phyloP scores from a whole-genome alignment of 2,113 vertebrate species.

The Paracanthobrama guichenoti region DNA sequence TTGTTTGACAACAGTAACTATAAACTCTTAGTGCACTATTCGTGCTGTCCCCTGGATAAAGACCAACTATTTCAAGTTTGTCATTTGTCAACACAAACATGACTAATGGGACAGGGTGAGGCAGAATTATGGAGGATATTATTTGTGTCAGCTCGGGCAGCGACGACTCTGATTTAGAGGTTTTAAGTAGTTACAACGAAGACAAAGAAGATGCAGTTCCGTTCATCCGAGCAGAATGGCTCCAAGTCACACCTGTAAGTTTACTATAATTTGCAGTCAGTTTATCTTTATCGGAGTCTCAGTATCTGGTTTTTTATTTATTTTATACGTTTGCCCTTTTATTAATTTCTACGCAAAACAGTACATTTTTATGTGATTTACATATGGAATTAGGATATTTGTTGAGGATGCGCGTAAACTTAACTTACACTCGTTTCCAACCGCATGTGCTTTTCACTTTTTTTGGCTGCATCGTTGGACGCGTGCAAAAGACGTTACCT shows the following conservation, averaged over 20 bases:
- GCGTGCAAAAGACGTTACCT: not conserved
- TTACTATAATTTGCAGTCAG: not conserved
- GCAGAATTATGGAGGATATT: constrained; percentile 52
- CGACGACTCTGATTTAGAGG: constrained; percentile 58
- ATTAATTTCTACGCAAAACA: not conserved
- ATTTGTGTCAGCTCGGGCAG: constrained; percentile 59
- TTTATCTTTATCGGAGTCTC: not conserved
- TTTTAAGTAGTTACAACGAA: constrained; percentile 50
- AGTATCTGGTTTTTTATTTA: too few relatives aligned
- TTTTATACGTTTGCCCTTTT: not conserved
- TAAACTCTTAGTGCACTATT: not conserved
- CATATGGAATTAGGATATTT: not conserved
- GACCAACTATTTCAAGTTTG: not conserved
- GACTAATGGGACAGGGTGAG: not conserved
- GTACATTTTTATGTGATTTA: not conserved
- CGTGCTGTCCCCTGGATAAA: not conserved
- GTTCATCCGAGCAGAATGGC: constrained; percentile 42
- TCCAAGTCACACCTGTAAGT: constrained; percentile 53
- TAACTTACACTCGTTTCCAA: not conserved
- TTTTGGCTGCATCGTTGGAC: not conserved
- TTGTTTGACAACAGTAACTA: not conserved
- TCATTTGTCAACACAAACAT: not conserved
- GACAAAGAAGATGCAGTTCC: constrained; percentile 18
- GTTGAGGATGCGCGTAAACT: not conserved
- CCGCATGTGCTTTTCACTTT: not conserved